Evolutionary conservation across 2,797 vertebrate species (phyloP).

Genomic region (Pelobates cultripes): DNA sequence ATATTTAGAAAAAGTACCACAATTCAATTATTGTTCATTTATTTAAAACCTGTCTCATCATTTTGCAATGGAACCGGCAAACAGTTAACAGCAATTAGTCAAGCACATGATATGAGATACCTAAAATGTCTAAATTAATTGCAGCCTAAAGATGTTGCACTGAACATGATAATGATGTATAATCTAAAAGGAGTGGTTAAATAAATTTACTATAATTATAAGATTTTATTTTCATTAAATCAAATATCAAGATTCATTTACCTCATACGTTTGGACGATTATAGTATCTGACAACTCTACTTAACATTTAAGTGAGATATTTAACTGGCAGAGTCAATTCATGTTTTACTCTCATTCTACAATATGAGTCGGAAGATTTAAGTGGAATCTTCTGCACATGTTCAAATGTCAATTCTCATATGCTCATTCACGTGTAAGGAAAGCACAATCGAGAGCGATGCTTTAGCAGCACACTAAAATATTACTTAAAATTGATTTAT

Average conservation of each 20-base stretch:
- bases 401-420: constrained; percentile 68
- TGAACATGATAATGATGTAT: constrained; percentile 54
- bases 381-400: constrained; percentile 66
- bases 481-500: constrained; percentile 7
- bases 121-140: constrained; percentile 48
- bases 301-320: constrained; percentile 68
- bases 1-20: not conserved
- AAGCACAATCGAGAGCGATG: constrained; percentile 58
- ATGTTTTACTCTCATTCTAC: constrained; percentile 67
- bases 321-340: constrained; percentile 70
- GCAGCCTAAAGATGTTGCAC: constrained; percentile 59
- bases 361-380: constrained; percentile 65
- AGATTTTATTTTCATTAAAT: constrained; percentile 63
- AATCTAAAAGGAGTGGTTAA: constrained; percentile 65
- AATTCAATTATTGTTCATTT: not conserved
- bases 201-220: constrained; percentile 62
- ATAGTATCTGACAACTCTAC: constrained; percentile 71
- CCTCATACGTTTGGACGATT: constrained; percentile 61
- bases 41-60: not conserved
- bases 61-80: constrained; percentile 14
- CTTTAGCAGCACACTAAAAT: constrained; percentile 61
- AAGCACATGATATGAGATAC: constrained; percentile 8
- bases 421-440: constrained; percentile 59
- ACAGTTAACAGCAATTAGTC: constrained; percentile 16
- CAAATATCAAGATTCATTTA: constrained; percentile 60